Base-by-base conservation (phyloP, 2,888 invertebrate species). In the Drosophila meridiana region DNA sequence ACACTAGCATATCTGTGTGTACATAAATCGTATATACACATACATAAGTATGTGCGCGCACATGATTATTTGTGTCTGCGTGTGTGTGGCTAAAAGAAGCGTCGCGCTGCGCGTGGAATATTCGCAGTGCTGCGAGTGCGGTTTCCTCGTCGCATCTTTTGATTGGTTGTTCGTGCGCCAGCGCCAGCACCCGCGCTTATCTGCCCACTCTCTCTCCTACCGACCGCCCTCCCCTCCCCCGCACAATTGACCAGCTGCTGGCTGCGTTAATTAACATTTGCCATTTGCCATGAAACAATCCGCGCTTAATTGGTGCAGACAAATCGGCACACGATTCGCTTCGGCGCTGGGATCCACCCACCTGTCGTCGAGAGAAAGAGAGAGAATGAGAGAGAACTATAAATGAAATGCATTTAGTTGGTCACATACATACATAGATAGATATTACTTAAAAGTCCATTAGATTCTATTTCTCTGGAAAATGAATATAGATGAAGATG, bases 161-260 rank as follows among this genome's bases (percentile, higher is more conserved):
- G 90, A 87, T 87, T 87, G 86, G 86, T 77, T 76, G 89, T 61
- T 83, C 76, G 67, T 78, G 76, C 76, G 79, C 76, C 73, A 67
- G 73, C 85, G 69, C 67, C 69, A 48, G 76, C 76, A 75, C 76
- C 73, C 64, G 73, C 85, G 69, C 67, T 71, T 50, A 63, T 62
- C 59, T 47, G 20, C 34, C 26, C n/a, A 30, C 38, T 30, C 14
- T 65, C 30, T 55, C 32, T 30, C 62, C 30, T 26, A 52, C 26
- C n/a, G 0, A 52, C 26, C n/a, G 0, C 11, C 20, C 30, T 7
- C 45, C 8, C 3, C 30, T 3, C 34, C 26, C 4, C 47, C 34
- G 43, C 32, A 9, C 47, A 26, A 36, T 30, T 14, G 28, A 30
- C 26, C 34, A 9, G 28, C 32, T 48, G 69, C 34, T 52, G 69